Evolutionary conservation across 1,140 invertebrate genomes (phyloP), one percentile per base, ranked within the genome.

Genomic region (Hyles vespertilio): DNA sequence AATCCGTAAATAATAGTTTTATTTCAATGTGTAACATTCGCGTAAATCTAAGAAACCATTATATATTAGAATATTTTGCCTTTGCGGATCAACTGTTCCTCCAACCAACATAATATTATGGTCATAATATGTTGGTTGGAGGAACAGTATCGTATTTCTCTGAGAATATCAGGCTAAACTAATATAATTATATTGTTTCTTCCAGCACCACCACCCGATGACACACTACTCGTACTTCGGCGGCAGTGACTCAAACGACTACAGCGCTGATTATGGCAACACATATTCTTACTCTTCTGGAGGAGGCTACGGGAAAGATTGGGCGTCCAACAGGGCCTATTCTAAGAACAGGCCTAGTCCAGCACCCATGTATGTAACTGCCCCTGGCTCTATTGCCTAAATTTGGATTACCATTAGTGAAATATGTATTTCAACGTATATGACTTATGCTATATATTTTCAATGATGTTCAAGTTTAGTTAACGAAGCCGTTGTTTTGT

Each of bases 241-340:
- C 3, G 58, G 63, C 46, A 79, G 71, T n/a, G 85, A 87, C 11
- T 34, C 70, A 0, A 74, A 71, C 5, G 85, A 88, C 59, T 87
- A 77, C 72, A 84, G 72, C 33, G 74, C 84, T 0, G 85, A 85
- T 51, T 87, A 87, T 55, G 72, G 71, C 0, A 88, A 65, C 55
- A 80, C 59, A 44, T 87, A 84, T 50, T 65, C 79, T 0, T 87
- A 87, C 50, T 79, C 79, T 0, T 74, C 81, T 0, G 75, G 72
- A 0, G 74, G 70, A 3, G 84, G 74, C 0, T 89, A 89, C 56
- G 74, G 74, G 1, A 90, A 90, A 58, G 89, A 90, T 48, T 90
- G 86, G 83, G 82, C 87, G 2, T 81, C 87, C 0, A 89, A 88
- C 51, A 76, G 89, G 50, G 89, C 87, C 0, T 90, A 89, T 49